Evolutionary conservation across 2,888 invertebrate species (phyloP), one percentile per base, ranked within the genome.

Genomic region (Drosophila tanythrix): DNA sequence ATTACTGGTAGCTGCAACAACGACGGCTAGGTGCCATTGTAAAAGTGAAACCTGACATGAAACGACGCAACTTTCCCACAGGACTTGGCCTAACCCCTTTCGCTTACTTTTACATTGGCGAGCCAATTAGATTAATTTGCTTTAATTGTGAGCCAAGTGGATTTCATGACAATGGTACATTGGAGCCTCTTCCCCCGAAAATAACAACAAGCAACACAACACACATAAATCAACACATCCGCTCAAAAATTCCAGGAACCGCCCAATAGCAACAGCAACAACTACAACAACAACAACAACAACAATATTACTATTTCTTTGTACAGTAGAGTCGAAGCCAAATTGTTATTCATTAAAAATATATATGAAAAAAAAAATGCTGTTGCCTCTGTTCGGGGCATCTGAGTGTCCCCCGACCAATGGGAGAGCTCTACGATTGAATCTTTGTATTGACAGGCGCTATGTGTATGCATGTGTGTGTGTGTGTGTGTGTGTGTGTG

Each of bases 211-310:
- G 8, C 7, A 31, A 31, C 31, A 66, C 68, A 82, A 55, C 68
- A 73, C 58, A 77, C 82, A 88, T 88, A 88, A 90, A 90, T 88
- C 90, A 88, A 89, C 87, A 86, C 88, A 87, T 88, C 88, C 88
- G 88, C 82, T 84, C 52, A 65, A 74, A 78, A 80, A 76, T 88
- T 88, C 89, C 81, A 76, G 89, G 88, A 88, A 90, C 86, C 90
- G 73, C 82, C 90, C 83, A 75, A 72, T 66, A 70, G 62, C 38
- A 61, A 29, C 18, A 66, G 15, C 57, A 59, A 27, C 35, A 35
- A 10, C 52, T 38, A 35, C 59, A 69, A 56, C 59, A 66, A 25
- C 50, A 61, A 15, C 62, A 72, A 2, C 38, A 38, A 13, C 53
- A 53, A 21, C 53, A 53, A 53, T 62, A 58, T 46, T 58, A 31